Conservation (phyloP, 2,113 vertebrate species). For the Mionectes macconnelli region DNA sequence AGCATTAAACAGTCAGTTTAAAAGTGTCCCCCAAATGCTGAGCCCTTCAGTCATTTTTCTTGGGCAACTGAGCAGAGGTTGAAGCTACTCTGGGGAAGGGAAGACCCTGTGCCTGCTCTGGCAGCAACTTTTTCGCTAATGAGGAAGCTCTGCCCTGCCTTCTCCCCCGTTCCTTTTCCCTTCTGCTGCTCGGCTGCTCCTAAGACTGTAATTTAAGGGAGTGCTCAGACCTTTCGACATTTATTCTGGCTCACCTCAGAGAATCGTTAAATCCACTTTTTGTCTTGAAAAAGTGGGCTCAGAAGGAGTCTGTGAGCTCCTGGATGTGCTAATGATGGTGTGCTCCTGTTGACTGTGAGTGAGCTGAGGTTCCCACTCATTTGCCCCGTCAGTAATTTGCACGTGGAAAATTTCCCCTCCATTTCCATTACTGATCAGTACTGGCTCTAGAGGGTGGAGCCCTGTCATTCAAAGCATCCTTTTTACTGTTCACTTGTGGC, state of each 20-base stretch:
- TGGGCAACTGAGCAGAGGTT: not conserved
- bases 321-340: not conserved
- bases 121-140: not conserved
- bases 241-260: not conserved
- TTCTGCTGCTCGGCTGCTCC: not conserved
- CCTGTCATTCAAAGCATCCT: not conserved
- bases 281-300: not conserved
- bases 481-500: not conserved
- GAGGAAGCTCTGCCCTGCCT: not conserved
- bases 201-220: not conserved
- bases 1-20: not conserved
- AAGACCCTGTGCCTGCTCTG: fast-evolving
- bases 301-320: not conserved
- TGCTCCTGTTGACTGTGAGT: fast-evolving
- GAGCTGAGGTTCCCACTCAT: not conserved
- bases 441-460: not conserved
- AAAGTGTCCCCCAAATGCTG: not conserved
- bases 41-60: not conserved
- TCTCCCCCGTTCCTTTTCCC: not conserved
- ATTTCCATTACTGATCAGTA: not conserved
- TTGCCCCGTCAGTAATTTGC: not conserved
- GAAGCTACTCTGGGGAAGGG: not conserved
- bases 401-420: not conserved
- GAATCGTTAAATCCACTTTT: not conserved
- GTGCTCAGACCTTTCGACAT: not conserved